Conservation (phyloP, 2,888 invertebrate species). For the Callimorpha dominula region DNA sequence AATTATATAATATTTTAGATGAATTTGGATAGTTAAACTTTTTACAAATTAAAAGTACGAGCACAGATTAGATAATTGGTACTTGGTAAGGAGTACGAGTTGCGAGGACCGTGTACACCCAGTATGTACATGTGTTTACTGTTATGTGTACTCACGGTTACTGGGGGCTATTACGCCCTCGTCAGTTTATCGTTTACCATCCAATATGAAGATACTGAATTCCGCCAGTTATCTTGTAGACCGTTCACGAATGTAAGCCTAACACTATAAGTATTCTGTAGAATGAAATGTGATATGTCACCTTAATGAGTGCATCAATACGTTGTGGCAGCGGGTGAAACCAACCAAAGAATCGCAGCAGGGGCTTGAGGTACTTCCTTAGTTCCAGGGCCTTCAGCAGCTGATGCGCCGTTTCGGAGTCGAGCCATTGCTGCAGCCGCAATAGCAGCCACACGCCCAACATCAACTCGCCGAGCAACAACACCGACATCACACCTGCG, state of each 20-base stretch:
- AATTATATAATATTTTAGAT: too few species aligned
- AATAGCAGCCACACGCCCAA: constrained; percentile 55
- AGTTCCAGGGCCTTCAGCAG: constrained; percentile 57
- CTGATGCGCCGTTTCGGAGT: constrained; percentile 47
- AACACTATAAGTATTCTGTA: too few species aligned
- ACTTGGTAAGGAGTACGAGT: too few species aligned
- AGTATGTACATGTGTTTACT: too few species aligned
- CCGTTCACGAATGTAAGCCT: not conserved
- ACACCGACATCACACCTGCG: constrained; percentile 47
- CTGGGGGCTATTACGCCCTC: too few species aligned
- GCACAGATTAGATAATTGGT: too few species aligned
- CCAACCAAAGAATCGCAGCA: constrained; percentile 58
- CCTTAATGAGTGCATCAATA: constrained; percentile 57
- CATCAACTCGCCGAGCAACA: constrained; percentile 50
- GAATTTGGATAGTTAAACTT: too few species aligned
- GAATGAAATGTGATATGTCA: constrained; percentile 19
- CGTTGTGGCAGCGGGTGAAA: constrained; percentile 60
- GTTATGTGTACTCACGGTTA: too few species aligned
- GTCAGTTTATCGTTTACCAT: not conserved
- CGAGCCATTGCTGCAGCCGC: constrained; percentile 55
- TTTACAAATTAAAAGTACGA: too few species aligned
- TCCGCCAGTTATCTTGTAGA: not conserved
- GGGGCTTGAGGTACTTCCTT: constrained; percentile 56
- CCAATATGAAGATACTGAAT: not conserved
- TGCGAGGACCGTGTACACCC: too few species aligned